These are phyloP conservation scores for Macrophya alboannulata DNA, from an alignment of 2,888 invertebrate species.

Conservation along the genomic window DNA sequence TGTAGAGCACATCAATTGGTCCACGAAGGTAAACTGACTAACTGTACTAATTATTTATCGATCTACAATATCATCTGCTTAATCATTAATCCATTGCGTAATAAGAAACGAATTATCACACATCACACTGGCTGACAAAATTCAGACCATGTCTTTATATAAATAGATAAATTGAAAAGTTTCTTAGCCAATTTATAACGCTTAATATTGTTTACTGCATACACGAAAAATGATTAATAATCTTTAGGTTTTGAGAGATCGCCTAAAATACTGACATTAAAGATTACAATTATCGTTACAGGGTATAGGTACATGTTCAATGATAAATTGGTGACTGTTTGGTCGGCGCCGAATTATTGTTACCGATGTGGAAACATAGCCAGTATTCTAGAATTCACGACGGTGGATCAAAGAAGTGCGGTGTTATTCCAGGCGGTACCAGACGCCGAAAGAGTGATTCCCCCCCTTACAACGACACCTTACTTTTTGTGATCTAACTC, in stretches of 20 bases:
- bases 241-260: not conserved
- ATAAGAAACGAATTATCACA: not conserved
- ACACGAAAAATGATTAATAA: not conserved
- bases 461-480: constrained; percentile 95
- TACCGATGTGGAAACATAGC: constrained; percentile 99
- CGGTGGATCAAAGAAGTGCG: constrained; percentile 88
- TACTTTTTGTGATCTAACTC: constrained; percentile 92
- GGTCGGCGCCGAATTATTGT: constrained; percentile 99
- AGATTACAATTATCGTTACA: constrained; percentile 76
- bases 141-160: not conserved
- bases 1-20: constrained; percentile 99
- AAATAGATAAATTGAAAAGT: not conserved
- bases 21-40: constrained; percentile 90
- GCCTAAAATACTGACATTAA: not conserved
- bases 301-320: constrained; percentile 99
- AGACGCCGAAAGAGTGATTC: constrained; percentile 96
- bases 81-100: not conserved
- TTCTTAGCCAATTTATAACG: not conserved
- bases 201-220: not conserved
- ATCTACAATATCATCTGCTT: not conserved
- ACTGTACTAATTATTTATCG: not conserved
- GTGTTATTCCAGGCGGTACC: constrained; percentile 98
- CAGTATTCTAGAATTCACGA: constrained; percentile 95
- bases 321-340: constrained; percentile 97
- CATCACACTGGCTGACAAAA: not conserved